phyloP scores from a whole-genome alignment of 2,888 invertebrate species.

The Carpatolechia fugitivella region DNA sequence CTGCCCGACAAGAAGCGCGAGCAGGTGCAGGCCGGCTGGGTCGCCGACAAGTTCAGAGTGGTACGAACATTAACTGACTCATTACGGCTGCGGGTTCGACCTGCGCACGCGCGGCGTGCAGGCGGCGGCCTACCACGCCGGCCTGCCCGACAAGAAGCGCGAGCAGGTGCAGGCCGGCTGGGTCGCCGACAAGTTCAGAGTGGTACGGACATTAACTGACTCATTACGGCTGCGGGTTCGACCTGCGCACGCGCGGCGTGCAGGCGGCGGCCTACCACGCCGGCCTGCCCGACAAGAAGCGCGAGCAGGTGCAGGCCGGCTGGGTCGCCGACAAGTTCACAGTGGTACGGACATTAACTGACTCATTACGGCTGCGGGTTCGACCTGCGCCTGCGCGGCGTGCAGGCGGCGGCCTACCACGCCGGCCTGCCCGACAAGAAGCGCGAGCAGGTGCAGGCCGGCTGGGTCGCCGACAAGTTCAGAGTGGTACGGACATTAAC shows the following conservation, averaged over 20 bases:
- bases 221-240: constrained; percentile 30
- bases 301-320: constrained; percentile 86
- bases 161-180: constrained; percentile 89
- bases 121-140: constrained; percentile 94
- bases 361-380: not conserved
- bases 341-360: constrained; percentile 55
- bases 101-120: constrained; percentile 82
- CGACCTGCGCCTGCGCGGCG: constrained; percentile 80
- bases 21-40: constrained; percentile 90
- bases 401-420: constrained; percentile 92
- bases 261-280: constrained; percentile 94
- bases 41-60: constrained; percentile 87
- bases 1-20: constrained; percentile 84
- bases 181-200: constrained; percentile 89
- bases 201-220: constrained; percentile 46
- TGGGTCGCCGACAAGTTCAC: constrained; percentile 92
- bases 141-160: constrained; percentile 84
- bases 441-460: constrained; percentile 86
- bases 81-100: constrained; percentile 45
- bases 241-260: constrained; percentile 81
- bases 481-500: constrained; percentile 69
- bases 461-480: constrained; percentile 91
- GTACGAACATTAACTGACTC: constrained; percentile 34
- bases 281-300: constrained; percentile 84
- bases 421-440: constrained; percentile 88